phyloP scores from a whole-genome alignment of 1,140 invertebrate species.

The Drosophila ambigua region DNA sequence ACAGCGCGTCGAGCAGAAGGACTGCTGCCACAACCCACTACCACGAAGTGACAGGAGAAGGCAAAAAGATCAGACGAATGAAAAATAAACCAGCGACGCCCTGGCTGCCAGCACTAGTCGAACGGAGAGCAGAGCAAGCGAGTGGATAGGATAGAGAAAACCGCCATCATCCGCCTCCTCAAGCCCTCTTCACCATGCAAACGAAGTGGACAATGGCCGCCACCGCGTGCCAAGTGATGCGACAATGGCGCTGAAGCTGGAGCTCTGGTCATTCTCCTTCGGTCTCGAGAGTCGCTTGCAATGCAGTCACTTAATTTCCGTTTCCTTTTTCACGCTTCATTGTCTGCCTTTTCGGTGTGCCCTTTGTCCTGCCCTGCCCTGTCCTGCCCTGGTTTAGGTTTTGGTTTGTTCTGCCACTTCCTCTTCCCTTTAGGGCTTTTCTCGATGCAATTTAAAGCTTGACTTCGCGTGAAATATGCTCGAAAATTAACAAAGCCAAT shows the following conservation, averaged over 20 bases:
- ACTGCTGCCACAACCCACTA: neutral
- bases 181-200: conserved; percentile 45
- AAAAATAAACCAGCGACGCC: conserved; percentile 19
- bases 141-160: conserved; percentile 13
- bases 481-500: conserved; percentile 73
- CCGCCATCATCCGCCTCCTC: conserved; percentile 16
- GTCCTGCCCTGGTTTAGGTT: conserved; percentile 26
- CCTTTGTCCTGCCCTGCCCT: neutral
- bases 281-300: conserved; percentile 19
- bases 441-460: conserved; percentile 37
- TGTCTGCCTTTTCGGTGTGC: conserved; percentile 44
- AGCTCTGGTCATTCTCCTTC: conserved; percentile 5
- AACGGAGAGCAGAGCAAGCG: conserved; percentile 23
- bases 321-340: conserved; percentile 75
- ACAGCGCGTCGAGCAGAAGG: neutral
- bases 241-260: conserved; percentile 54
- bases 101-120: conserved; percentile 31
- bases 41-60: neutral
- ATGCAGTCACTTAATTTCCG: conserved; percentile 74
- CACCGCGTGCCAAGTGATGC: conserved; percentile 59
- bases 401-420: conserved; percentile 11
- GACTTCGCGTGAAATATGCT: conserved; percentile 49
- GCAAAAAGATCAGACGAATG: conserved; percentile 28
- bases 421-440: neutral
- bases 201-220: conserved; percentile 67